Base-by-base conservation (phyloP, 2,888 invertebrate species). In the Athrips mouffetella region DNA sequence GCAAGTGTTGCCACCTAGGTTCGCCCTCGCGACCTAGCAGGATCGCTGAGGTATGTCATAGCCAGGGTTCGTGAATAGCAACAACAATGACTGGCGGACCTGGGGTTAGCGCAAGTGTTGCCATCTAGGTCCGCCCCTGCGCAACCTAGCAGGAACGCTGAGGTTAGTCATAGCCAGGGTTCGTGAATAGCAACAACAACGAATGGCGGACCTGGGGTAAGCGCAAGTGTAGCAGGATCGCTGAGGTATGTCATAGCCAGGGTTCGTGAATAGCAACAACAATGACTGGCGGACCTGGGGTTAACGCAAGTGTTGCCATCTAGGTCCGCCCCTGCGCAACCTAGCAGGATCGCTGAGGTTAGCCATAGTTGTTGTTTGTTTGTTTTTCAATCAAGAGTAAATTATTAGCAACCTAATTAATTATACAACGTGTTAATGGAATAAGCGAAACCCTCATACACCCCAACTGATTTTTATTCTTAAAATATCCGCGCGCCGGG, bases 1-100 rank as follows among this genome's bases (percentile, higher is more conserved):
- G n/a, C n/a, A n/a, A n/a, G n/a, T n/a, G n/a, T n/a, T n/a, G n/a
- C n/a, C n/a, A n/a, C n/a, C n/a, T n/a, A n/a, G n/a, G n/a, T n/a
- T n/a, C n/a, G n/a, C n/a, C n/a, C n/a, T n/a, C n/a, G n/a, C n/a
- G n/a, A n/a, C n/a, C n/a, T n/a, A n/a, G n/a, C n/a, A n/a, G n/a
- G n/a, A n/a, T n/a, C n/a, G n/a, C n/a, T n/a, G n/a, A n/a, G n/a
- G n/a, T n/a, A n/a, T n/a, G n/a, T n/a, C n/a, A n/a, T n/a, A n/a
- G n/a, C n/a, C n/a, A n/a, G n/a, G n/a, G n/a, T n/a, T n/a, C n/a
- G n/a, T 98, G 58, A 98, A 97, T 80, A 94, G 95, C 33, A 91
- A 94, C 49, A 98, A 98, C 76, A 94, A 59, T 92, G 94, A 46
- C 91, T 98, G 42, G 95, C 95, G 11, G 98, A 98, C 82, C 91